Evolutionary conservation across 1,140 invertebrate species (phyloP).

Genomic region (Melanaphis sacchari): DNA sequence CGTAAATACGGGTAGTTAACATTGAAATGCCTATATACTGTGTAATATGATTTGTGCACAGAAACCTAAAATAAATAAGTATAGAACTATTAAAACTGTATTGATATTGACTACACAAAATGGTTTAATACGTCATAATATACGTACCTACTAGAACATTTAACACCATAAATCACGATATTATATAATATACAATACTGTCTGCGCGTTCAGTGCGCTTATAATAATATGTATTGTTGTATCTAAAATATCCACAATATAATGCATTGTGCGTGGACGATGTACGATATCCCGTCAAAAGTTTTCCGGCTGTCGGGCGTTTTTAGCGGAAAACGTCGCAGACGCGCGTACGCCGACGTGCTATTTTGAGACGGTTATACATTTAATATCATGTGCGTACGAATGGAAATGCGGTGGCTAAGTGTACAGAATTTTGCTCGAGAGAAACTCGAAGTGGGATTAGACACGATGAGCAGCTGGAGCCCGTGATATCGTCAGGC

Average conservation of each 20-base stretch:
- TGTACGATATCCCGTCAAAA: not conserved
- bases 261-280: not conserved
- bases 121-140: no score
- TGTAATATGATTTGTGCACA: not conserved
- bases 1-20: not conserved
- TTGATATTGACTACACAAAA: not conserved
- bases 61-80: not conserved
- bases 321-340: not conserved
- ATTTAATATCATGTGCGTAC: not conserved
- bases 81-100: not conserved
- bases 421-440: not conserved
- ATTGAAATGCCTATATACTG: not conserved
- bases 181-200: not conserved
- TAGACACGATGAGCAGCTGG: not conserved
- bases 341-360: no score
- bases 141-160: no score
- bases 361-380: not conserved
- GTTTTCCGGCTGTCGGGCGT: not conserved
- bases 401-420: not conserved
- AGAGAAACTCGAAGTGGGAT: slow-evolving; percentile 15
- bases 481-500: slow-evolving; percentile 24
- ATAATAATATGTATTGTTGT: not conserved
- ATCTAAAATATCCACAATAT: not conserved
- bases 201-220: not conserved
- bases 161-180: not conserved